Evolutionary conservation across 1,140 invertebrate genomes (phyloP).

Genomic region (Holotrichia oblita): DNA sequence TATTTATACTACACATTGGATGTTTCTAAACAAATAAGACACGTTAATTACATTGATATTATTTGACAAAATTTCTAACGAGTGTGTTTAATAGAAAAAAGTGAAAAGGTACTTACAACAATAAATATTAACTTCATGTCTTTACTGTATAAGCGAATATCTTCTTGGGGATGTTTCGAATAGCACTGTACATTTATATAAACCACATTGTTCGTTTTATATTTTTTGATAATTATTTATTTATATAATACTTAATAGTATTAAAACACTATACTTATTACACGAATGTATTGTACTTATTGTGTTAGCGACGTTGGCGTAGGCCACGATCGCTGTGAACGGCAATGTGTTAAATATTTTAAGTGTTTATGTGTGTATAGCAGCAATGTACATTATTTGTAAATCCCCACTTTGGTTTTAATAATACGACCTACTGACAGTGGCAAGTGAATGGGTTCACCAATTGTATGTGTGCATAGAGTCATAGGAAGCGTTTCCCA

Average conservation of each 20-base stretch:
- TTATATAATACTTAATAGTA: background rate
- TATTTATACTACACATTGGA: background rate
- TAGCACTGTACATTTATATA: constrained; percentile 28
- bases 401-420: constrained; percentile 34
- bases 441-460: constrained; percentile 39
- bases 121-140: constrained; percentile 34
- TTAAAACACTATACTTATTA: constrained; percentile 23
- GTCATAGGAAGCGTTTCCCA: constrained; percentile 28
- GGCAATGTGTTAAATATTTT: constrained; percentile 35
- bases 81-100: background rate
- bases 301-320: background rate
- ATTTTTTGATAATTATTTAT: background rate
- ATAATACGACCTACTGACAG: constrained; percentile 37
- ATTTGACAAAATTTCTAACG: background rate
- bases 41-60: background rate
- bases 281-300: background rate
- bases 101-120: constrained; percentile 13
- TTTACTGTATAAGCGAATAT: background rate
- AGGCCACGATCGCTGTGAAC: constrained; percentile 19
- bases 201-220: constrained; percentile 22
- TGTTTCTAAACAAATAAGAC: constrained; percentile 17
- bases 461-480: constrained; percentile 23
- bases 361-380: constrained; percentile 36
- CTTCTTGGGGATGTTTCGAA: background rate
- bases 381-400: constrained; percentile 38